Evolutionary conservation across 2,888 invertebrate genomes (phyloP).

Genomic region (Onchidella celtica): DNA sequence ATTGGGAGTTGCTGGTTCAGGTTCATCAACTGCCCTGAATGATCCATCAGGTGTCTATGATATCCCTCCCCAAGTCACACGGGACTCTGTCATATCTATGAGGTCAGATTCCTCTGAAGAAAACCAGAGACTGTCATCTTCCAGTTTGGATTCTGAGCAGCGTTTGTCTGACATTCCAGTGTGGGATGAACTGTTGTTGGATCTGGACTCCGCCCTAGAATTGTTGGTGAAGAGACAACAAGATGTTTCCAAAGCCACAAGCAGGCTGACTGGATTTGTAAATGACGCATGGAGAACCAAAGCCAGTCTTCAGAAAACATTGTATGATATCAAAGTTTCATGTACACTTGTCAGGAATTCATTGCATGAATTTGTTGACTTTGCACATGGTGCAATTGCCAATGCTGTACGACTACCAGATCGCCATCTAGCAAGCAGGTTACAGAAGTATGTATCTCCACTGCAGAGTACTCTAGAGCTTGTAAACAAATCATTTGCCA

Average conservation of each 20-base stretch:
- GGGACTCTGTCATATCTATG: conserved; percentile 75
- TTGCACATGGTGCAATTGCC: conserved; percentile 92
- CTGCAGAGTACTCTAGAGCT: conserved; percentile 69
- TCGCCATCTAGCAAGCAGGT: conserved; percentile 71
- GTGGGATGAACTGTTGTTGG: conserved; percentile 84
- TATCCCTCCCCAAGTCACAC: conserved; percentile 80
- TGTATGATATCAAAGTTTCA: conserved; percentile 91
- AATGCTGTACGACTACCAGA: conserved; percentile 85
- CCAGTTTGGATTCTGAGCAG: conserved; percentile 68
- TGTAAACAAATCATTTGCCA: conserved; percentile 64
- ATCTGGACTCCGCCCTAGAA: conserved; percentile 88
- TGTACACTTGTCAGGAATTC: conserved; percentile 89
- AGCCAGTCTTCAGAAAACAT: conserved; percentile 88
- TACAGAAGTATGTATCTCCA: conserved; percentile 64
- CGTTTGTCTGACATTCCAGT: conserved; percentile 62
- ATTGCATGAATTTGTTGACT: conserved; percentile 92
- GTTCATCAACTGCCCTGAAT: conserved; percentile 48
- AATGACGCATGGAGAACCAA: conserved; percentile 88
- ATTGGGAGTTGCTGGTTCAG: conserved; percentile 6
- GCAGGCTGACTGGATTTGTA: conserved; percentile 80
- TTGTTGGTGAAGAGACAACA: conserved; percentile 87
- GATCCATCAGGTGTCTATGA: conserved; percentile 75
- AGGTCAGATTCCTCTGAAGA: conserved; percentile 72
- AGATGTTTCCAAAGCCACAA: conserved; percentile 91
- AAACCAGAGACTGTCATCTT: conserved; percentile 66